Percentiles rank a stretch among this genome's conserved stretches.
These are phyloP conservation scores for Leiothrix lutea DNA, from an alignment of 2,113 vertebrate genomes.

Conservation along the genomic window DNA sequence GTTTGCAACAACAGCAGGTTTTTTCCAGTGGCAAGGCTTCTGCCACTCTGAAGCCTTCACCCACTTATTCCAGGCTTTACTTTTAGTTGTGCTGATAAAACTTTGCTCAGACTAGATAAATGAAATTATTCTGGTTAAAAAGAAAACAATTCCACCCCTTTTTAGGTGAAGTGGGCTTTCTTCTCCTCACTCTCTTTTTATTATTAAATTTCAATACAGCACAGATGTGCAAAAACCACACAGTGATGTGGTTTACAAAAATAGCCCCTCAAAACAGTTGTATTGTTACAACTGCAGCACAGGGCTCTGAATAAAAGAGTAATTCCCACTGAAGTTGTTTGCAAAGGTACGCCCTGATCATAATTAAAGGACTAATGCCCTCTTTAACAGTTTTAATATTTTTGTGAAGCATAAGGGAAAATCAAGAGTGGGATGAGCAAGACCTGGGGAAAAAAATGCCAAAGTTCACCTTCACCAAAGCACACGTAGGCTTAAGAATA, in stretches of 20 bases:
- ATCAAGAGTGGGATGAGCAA: conserved; percentile 1
- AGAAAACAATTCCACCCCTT: not conserved
- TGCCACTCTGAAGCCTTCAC: not conserved
- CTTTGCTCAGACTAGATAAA: not conserved
- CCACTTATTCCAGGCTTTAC: not conserved
- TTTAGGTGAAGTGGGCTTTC: not conserved
- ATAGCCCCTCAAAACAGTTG: not conserved
- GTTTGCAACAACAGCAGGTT: not conserved
- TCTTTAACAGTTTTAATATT: not conserved
- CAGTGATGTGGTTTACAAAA: conserved; percentile 54
- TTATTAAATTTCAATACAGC: not conserved
- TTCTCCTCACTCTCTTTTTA: not conserved
- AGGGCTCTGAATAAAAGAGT: not conserved
- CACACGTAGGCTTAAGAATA: not conserved
- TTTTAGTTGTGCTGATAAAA: not conserved
- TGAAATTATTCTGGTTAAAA: not conserved
- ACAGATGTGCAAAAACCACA: conserved; percentile 38
- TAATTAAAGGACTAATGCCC: conserved; percentile 42
- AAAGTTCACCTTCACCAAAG: conserved; percentile 24
- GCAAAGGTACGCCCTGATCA: not conserved
- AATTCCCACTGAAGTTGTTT: conserved; percentile 23
- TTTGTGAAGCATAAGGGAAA: not conserved
- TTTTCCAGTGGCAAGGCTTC: not conserved
- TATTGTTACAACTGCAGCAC: not conserved
- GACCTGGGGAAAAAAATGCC: not conserved